Percentiles rank a stretch among this genome's conserved stretches.
Evolutionary conservation across 2,888 invertebrate species (phyloP).

Genomic region (Leptinotarsa haldemani): DNA sequence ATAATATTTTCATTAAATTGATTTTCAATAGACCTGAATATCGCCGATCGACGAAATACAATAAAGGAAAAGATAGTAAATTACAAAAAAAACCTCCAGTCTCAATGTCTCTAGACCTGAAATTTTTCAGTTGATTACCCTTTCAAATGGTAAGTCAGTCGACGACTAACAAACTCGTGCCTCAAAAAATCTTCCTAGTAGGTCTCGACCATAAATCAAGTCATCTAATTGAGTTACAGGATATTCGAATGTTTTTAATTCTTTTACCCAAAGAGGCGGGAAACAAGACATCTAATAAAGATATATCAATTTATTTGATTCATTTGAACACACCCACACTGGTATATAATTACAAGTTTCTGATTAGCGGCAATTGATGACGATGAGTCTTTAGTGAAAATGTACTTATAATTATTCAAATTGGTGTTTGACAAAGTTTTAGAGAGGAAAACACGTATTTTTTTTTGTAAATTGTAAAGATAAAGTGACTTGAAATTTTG

Average conservation of each 20-base stretch:
- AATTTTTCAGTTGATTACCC: too few species aligned
- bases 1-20: too few species aligned
- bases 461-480: too few species aligned
- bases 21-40: too few species aligned
- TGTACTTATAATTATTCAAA: too few species aligned
- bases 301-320: slow-evolving; percentile 8
- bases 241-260: slow-evolving; percentile 1
- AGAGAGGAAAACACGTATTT: too few species aligned
- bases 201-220: slow-evolving; percentile 4
- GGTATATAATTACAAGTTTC: slow-evolving; percentile 10
- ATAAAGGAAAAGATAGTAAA: too few species aligned
- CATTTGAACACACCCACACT: neutral
- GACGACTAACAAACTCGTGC: neutral
- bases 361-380: neutral
- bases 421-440: neutral
- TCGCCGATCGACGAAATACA: too few species aligned
- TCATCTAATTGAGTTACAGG: slow-evolving; percentile 2
- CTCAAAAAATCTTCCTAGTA: neutral
- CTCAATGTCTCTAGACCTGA: too few species aligned
- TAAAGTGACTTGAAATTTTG: too few species aligned
- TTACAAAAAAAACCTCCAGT: too few species aligned
- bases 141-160: neutral
- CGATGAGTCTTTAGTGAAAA: neutral
- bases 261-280: neutral
- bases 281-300: slow-evolving; percentile 3